Evolutionary conservation across 1,140 invertebrate species (phyloP).

Genomic region (Hypothenemus hampei): DNA sequence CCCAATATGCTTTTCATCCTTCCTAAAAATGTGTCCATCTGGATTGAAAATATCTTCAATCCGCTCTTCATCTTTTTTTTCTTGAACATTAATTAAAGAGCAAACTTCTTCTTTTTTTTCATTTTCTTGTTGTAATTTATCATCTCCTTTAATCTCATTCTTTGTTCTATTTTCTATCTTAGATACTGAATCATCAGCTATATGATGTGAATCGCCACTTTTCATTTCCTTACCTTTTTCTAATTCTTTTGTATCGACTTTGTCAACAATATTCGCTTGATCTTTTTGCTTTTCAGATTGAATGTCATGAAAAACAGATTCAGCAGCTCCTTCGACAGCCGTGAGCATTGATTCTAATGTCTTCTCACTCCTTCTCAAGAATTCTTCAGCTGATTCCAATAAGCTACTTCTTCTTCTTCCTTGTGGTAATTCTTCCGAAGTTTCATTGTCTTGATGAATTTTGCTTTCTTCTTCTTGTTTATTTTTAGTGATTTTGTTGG

Average conservation of each 20-base stretch:
- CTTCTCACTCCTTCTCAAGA: slow-evolving; percentile 13
- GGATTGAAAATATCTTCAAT: too few relatives aligned
- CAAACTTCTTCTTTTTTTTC: too few relatives aligned
- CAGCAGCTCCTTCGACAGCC: slow-evolving; percentile 5
- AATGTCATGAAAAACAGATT: slow-evolving; percentile 11
- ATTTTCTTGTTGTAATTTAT: too few relatives aligned
- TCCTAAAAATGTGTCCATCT: too few relatives aligned
- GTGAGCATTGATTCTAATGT: slow-evolving; percentile 11
- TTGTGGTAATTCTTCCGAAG: not conserved
- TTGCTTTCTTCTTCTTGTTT: not conserved
- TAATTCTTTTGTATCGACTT: slow-evolving; percentile 5
- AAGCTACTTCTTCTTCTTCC: not conserved
- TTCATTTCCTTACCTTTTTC: too few relatives aligned
- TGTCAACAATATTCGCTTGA: slow-evolving; percentile 3
- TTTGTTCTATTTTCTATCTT: not conserved
- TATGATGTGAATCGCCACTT: too few relatives aligned
- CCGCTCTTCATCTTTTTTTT: too few relatives aligned
- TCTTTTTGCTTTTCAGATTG: slow-evolving; percentile 4
- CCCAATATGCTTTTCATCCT: too few relatives aligned
- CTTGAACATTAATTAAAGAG: too few relatives aligned
- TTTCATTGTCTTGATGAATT: not conserved
- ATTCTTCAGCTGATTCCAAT: slow-evolving; percentile 8
- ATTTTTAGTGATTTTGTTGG: not conserved
- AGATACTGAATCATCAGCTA: too few relatives aligned
- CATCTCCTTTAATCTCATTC: not conserved